phyloP scores from a whole-genome alignment of 1,140 invertebrate genomes.

The Trypoxylus dichotomus region DNA sequence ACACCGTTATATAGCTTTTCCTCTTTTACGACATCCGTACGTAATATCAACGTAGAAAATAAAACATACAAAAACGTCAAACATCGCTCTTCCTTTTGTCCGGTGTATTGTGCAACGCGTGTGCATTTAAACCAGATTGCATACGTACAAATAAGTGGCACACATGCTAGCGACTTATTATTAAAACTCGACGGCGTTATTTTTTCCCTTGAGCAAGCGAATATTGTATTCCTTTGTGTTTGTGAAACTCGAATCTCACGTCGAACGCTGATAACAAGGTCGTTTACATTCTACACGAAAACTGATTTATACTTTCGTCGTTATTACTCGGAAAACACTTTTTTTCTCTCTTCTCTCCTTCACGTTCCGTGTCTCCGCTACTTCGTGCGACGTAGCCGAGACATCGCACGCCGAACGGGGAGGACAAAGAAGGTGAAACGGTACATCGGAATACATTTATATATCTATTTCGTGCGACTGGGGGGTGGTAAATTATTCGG shows the following conservation, averaged over 20 bases:
- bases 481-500: conserved; percentile 11
- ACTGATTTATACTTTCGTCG: conserved; percentile 22
- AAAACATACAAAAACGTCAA: neutral
- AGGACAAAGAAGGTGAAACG: neutral
- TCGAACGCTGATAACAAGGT: conserved; percentile 20
- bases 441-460: neutral
- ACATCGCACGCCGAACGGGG: neutral
- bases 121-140: neutral
- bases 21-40: too few species aligned
- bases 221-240: conserved; percentile 13
- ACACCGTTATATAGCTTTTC: too few species aligned
- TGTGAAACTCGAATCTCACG: conserved; percentile 14
- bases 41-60: neutral
- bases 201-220: neutral
- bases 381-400: neutral
- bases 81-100: neutral
- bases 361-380: neutral
- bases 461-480: neutral
- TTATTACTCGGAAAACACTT: conserved; percentile 10
- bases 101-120: too few species aligned
- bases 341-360: neutral
- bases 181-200: neutral
- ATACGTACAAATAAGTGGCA: neutral
- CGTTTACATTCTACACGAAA: conserved; percentile 24
- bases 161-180: neutral